phyloP scores from a whole-genome alignment of 2,888 invertebrate species.

The Brenthis daphne region DNA sequence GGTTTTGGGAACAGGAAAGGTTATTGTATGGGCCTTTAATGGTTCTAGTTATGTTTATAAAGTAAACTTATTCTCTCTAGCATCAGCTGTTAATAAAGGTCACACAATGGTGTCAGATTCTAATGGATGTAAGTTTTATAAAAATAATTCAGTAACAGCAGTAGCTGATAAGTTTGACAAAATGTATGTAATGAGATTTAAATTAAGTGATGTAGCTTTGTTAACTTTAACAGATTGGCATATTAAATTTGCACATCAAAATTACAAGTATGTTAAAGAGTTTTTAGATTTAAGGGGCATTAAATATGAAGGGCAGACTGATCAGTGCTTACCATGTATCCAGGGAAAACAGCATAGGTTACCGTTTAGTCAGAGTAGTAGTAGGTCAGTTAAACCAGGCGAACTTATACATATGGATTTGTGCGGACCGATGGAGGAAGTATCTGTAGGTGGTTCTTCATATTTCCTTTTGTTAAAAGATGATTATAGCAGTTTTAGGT shows the following conservation, averaged over 20 bases:
- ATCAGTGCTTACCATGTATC: background rate
- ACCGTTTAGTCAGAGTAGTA: slow-evolving; percentile 5
- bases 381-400: background rate
- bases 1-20: background rate
- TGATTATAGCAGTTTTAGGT: too few species aligned
- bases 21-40: slow-evolving; percentile 3
- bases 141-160: background rate
- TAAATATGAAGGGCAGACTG: slow-evolving; percentile 2
- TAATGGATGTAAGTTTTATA: slow-evolving; percentile 5
- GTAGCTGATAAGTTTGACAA: slow-evolving; percentile 1
- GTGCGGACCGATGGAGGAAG: too few species aligned
- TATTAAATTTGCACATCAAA: slow-evolving; percentile 5
- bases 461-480: too few species aligned
- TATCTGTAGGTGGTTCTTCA: too few species aligned
- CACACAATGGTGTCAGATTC: background rate
- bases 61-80: slow-evolving; percentile 14
- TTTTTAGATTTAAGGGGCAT: background rate
- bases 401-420: background rate
- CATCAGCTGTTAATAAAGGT: slow-evolving; percentile 8
- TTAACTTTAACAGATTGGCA: slow-evolving; percentile 17
- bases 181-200: slow-evolving; percentile 16
- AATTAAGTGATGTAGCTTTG: background rate
- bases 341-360: slow-evolving; percentile 5
- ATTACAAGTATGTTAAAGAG: slow-evolving; percentile 3
- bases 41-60: slow-evolving; percentile 8